A percentile compares a stretch with the other conserved stretches of the same genome.
phyloP scores from a whole-genome alignment of 2,113 vertebrate species.

The Nesospiza acunhae region DNA sequence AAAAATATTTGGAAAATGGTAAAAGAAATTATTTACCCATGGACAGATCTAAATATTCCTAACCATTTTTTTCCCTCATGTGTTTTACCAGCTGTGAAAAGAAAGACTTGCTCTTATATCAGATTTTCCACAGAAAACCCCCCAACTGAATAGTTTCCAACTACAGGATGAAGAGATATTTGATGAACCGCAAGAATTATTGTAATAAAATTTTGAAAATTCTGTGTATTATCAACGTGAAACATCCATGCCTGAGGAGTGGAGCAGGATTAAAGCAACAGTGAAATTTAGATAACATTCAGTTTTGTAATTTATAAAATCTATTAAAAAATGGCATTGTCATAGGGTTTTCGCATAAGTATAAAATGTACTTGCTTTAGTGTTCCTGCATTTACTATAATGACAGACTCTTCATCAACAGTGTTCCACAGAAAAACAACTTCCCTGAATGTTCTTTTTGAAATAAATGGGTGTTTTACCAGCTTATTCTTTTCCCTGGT shows the following conservation, averaged over 20 bases:
- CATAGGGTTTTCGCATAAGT: background rate
- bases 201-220: background rate
- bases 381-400: background rate
- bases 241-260: background rate
- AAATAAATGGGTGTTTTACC: background rate
- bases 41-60: background rate
- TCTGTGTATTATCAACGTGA: background rate
- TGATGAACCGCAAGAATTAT: background rate
- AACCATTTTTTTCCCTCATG: background rate
- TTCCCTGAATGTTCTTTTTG: background rate
- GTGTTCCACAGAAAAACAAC: background rate
- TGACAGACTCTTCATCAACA: background rate
- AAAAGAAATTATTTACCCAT: background rate
- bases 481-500: background rate
- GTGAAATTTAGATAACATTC: background rate
- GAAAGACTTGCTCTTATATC: background rate
- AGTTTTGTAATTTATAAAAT: background rate
- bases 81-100: background rate
- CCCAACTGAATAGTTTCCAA: accelerated
- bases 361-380: background rate
- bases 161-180: background rate
- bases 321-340: background rate
- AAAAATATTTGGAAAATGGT: background rate
- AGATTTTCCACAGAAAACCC: background rate
- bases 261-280: background rate